These are phyloP conservation scores for Limnephilus rhombicus DNA, from an alignment of 2,888 invertebrate species.

Conservation along the genomic window DNA sequence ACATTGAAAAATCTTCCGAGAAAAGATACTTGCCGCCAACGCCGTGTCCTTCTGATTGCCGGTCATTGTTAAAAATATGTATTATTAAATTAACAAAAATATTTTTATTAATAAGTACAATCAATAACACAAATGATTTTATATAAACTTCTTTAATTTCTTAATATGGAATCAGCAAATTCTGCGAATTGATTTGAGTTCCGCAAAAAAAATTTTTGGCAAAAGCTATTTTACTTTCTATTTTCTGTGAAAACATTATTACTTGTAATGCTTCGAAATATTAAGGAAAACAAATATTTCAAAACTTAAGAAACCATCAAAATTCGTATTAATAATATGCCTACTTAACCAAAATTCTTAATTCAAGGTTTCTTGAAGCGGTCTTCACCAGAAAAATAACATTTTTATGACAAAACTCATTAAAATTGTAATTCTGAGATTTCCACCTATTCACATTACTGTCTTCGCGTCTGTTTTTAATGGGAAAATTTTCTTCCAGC, in stretches of 20 bases:
- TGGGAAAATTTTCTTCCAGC: not conserved
- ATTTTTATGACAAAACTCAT: not conserved
- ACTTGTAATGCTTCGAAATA: not conserved
- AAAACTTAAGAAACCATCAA: not conserved
- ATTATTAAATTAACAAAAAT: no score
- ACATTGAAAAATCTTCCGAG: no score
- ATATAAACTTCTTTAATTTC: no score
- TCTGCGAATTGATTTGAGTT: not conserved
- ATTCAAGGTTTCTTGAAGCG: no score
- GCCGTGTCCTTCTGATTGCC: no score
- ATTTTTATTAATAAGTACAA: no score
- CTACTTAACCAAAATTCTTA: no score
- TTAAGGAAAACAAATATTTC: not conserved
- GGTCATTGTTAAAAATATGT: no score
- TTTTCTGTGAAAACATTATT: not conserved
- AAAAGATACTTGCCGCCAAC: no score
- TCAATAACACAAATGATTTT: no score
- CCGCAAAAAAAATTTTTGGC: not conserved
- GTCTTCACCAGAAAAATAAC: no score
- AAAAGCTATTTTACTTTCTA: not conserved
- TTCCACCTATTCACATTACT: not conserved
- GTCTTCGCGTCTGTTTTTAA: not conserved
- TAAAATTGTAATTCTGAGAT: not conserved
- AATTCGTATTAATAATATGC: not conserved
- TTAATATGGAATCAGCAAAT: no score